Evolutionary conservation across 2,797 vertebrate genomes (phyloP).

Genomic region (Danio albolineatus): DNA sequence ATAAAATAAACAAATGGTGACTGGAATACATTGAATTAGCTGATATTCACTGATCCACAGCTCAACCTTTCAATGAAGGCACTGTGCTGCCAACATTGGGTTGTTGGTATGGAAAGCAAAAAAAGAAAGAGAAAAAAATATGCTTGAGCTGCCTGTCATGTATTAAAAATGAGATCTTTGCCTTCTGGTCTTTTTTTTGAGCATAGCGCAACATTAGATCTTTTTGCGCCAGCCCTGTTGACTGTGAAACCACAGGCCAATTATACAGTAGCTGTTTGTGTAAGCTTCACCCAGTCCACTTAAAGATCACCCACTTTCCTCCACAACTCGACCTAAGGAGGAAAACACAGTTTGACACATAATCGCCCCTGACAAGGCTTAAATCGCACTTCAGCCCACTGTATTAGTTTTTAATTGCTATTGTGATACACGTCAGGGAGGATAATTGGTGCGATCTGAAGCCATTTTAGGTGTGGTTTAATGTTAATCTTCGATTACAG

Average conservation of each 20-base stretch:
- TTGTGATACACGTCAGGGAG: conserved; percentile 21
- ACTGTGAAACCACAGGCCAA: conserved; percentile 42
- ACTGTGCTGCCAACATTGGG: neutral
- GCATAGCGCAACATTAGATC: conserved; percentile 1
- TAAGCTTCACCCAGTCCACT: conserved; percentile 6
- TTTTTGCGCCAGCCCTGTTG: conserved; percentile 14
- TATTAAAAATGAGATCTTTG: conserved; percentile 40
- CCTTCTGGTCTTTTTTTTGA: conserved; percentile 14
- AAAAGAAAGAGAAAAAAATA: neutral
- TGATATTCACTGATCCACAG: conserved; percentile 38
- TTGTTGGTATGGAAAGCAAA: conserved; percentile 3
- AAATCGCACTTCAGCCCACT: conserved; percentile 1
- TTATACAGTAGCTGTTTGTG: conserved; percentile 38
- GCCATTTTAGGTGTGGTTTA: conserved; percentile 34
- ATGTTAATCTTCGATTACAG: conserved; percentile 42
- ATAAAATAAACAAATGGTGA: neutral
- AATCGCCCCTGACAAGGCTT: conserved; percentile 13
- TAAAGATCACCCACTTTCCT: conserved; percentile 11
- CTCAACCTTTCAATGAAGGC: conserved; percentile 11
- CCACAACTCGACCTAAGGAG: neutral
- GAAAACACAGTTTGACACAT: conserved; percentile 14
- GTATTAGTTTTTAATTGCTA: conserved; percentile 36
- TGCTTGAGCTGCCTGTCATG: conserved; percentile 1
- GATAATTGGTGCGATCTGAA: conserved; percentile 20
- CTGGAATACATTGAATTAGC: conserved; percentile 17